These are phyloP conservation scores for Calameuta idolon DNA, from an alignment of 2,888 invertebrate species.

Conservation along the genomic window DNA sequence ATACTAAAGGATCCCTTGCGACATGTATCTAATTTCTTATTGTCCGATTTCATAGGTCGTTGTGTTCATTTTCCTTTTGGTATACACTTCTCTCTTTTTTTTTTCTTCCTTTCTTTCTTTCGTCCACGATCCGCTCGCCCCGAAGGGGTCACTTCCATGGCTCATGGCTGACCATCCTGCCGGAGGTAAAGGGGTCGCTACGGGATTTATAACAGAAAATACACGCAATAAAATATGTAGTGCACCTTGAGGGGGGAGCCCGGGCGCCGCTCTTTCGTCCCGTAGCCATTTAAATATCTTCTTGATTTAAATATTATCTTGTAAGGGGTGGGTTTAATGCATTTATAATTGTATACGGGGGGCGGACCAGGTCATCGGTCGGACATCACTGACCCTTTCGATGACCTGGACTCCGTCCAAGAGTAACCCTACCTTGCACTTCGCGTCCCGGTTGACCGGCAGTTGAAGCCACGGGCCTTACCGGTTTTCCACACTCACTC, in stretches of 20 bases:
- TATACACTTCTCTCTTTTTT: slow-evolving; percentile 7
- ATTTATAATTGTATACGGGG: slow-evolving; percentile 63
- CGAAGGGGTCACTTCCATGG: not conserved
- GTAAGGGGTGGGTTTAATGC: slow-evolving; percentile 62
- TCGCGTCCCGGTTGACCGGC: slow-evolving; percentile 43
- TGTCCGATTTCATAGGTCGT: slow-evolving; percentile 48
- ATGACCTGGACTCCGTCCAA: slow-evolving; percentile 48
- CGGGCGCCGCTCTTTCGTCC: slow-evolving; percentile 37
- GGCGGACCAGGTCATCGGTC: slow-evolving; percentile 62
- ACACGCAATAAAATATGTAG: slow-evolving; percentile 59
- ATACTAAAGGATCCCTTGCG: slow-evolving; percentile 41
- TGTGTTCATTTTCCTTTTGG: slow-evolving; percentile 24
- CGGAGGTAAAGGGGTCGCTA: slow-evolving; percentile 25
- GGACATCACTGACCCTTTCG: slow-evolving; percentile 61
- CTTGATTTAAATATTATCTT: slow-evolving; percentile 52
- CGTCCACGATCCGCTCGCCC: slow-evolving; percentile 13
- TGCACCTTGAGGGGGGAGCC: slow-evolving; percentile 16
- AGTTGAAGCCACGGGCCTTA: slow-evolving; percentile 55
- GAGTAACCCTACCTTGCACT: slow-evolving; percentile 32
- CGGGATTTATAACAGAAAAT: slow-evolving; percentile 63
- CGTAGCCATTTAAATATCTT: slow-evolving; percentile 56
- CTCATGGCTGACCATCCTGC: slow-evolving; percentile 22
- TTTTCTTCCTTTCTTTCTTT: slow-evolving; percentile 8
- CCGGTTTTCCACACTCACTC: slow-evolving; percentile 36
- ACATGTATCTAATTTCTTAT: slow-evolving; percentile 58